A percentile compares a stretch with the other conserved stretches of the same genome.
Evolutionary conservation across 1,140 invertebrate species (phyloP).

Genomic region (Elysia chlorotica): DNA sequence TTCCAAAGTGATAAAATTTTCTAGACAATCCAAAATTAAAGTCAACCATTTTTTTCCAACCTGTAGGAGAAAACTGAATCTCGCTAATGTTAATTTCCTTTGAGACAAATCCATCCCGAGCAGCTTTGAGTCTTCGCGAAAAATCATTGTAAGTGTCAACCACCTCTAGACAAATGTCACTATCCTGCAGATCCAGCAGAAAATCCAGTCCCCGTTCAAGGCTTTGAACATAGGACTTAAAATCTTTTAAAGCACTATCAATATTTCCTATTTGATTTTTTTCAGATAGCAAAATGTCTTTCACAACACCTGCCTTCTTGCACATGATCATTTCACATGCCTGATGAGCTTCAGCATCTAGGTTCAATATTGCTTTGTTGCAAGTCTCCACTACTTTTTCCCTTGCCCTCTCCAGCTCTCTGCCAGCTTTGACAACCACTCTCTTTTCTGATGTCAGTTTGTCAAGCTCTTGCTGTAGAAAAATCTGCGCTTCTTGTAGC

Average conservation of each 20-base stretch:
- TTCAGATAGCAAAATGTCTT: neutral
- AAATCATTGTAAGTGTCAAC: slow-evolving; percentile 31
- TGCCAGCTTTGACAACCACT: neutral
- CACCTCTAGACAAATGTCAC: slow-evolving; percentile 49
- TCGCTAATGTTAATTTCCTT: neutral
- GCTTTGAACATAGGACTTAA: slow-evolving; percentile 33
- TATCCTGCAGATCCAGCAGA: slow-evolving; percentile 45
- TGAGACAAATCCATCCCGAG: slow-evolving; percentile 5
- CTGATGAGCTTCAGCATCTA: neutral
- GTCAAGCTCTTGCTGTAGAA: slow-evolving; percentile 42
- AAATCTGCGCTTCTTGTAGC: slow-evolving; percentile 31
- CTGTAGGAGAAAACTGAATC: neutral
- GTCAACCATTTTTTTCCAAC: neutral
- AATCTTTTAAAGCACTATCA: slow-evolving; percentile 30
- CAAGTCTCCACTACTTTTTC: slow-evolving; percentile 25
- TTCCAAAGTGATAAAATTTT: neutral
- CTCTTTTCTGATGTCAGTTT: slow-evolving; percentile 29
- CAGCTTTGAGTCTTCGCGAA: slow-evolving; percentile 2
- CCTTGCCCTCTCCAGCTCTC: neutral
- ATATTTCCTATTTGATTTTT: slow-evolving; percentile 29
- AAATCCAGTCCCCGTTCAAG: slow-evolving; percentile 39
- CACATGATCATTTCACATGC: slow-evolving; percentile 7
- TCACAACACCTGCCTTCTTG: neutral
- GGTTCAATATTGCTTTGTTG: neutral
- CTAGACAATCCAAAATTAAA: neutral